These are phyloP conservation scores for Cheilosia vernalis DNA, from an alignment of 2,888 invertebrate genomes.

Conservation along the genomic window DNA sequence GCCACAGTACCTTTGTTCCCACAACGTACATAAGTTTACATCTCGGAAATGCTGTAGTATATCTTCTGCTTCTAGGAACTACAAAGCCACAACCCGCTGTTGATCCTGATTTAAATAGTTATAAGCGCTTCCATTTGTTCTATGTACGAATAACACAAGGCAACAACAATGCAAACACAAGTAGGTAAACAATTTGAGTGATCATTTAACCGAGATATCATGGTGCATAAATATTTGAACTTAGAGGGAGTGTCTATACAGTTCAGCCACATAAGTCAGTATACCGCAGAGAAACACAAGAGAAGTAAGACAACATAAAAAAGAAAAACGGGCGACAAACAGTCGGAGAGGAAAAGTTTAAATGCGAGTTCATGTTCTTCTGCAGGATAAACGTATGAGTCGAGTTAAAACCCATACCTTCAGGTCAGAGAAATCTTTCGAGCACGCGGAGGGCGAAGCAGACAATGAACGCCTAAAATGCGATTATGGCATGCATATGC, in stretches of 20 bases:
- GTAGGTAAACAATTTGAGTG: conserved; percentile 49
- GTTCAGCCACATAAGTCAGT: conserved; percentile 25
- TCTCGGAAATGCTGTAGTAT: conserved; percentile 16
- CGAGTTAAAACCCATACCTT: conserved; percentile 30
- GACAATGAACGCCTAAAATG: conserved; percentile 52
- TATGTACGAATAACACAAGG: neutral
- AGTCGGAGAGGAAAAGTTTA: conserved; percentile 49
- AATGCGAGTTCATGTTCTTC: conserved; percentile 52
- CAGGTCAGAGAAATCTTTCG: conserved; percentile 55
- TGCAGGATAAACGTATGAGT: conserved; percentile 47
- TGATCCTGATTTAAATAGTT: conserved; percentile 55
- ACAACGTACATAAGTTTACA: conserved; percentile 12
- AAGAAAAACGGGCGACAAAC: conserved; percentile 54
- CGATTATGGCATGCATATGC: conserved; percentile 42
- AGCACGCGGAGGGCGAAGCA: neutral
- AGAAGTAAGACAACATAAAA: conserved; percentile 25
- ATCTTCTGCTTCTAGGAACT: conserved; percentile 51
- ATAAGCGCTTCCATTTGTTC: conserved; percentile 26
- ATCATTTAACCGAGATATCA: conserved; percentile 55
- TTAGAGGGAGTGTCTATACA: conserved; percentile 56
- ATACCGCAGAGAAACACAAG: conserved; percentile 48
- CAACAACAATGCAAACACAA: conserved; percentile 11
- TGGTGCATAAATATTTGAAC: conserved; percentile 67
- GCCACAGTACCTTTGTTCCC: conserved; percentile 21
- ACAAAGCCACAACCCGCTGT: conserved; percentile 40